Evolutionary conservation across 2,888 invertebrate genomes (phyloP).

Genomic region (Resseliella maxima): DNA sequence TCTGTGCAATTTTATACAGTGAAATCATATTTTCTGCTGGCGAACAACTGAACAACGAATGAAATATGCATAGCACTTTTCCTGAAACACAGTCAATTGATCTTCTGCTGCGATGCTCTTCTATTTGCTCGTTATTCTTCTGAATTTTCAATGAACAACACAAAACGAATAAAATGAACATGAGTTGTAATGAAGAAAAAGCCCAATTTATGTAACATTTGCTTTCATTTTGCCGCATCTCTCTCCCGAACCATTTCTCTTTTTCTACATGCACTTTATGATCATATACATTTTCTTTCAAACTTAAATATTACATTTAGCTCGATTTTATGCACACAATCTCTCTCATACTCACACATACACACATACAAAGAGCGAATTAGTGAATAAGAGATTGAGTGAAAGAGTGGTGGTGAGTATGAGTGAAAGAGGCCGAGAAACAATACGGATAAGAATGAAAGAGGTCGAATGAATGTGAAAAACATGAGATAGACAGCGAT

Average conservation of each 20-base stretch:
- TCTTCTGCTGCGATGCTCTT: background rate
- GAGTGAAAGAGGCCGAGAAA: too few species aligned
- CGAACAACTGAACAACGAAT: background rate
- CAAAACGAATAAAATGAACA: background rate
- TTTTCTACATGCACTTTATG: conserved; percentile 17
- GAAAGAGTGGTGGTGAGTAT: too few species aligned
- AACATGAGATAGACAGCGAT: too few species aligned
- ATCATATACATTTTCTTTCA: background rate
- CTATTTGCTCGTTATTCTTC: conserved; percentile 13
- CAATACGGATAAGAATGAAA: too few species aligned
- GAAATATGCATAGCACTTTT: background rate
- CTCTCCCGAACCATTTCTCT: background rate
- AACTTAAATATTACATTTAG: conserved; percentile 8
- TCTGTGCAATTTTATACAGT: conserved; percentile 14
- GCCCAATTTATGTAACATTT: conserved; percentile 44
- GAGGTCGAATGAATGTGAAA: too few species aligned
- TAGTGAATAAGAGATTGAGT: too few species aligned
- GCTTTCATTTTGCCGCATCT: background rate
- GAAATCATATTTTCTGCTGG: background rate
- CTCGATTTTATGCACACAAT: background rate
- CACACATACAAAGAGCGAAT: background rate
- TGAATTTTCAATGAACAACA: conserved; percentile 1
- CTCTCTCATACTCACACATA: background rate
- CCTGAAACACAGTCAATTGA: background rate
- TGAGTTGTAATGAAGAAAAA: conserved; percentile 36